Conservation (phyloP, 1,140 invertebrate species). For the Macrostomum lignano region DNA sequence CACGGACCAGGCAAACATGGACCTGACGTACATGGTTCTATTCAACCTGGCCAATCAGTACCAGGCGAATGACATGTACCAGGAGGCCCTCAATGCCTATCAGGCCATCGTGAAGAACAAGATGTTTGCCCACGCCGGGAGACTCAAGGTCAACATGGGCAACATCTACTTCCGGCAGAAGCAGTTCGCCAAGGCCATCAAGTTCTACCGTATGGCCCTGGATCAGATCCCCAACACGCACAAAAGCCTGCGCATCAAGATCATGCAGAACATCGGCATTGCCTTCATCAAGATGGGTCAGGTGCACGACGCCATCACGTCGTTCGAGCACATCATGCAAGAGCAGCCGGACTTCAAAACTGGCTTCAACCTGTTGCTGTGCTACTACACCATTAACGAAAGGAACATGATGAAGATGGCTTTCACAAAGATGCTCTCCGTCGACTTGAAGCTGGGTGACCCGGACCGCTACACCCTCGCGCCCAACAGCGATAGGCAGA, state of each 20-base stretch:
- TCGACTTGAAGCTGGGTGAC: conserved; percentile 50
- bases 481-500: conserved; percentile 39
- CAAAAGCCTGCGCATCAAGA: conserved; percentile 63
- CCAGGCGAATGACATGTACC: conserved; percentile 63
- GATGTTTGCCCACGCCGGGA: conserved; percentile 32
- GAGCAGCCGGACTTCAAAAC: conserved; percentile 60
- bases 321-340: conserved; percentile 89
- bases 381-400: conserved; percentile 69
- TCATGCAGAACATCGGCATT: conserved; percentile 91
- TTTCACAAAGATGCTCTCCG: conserved; percentile 60
- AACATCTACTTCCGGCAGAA: conserved; percentile 85
- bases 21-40: conserved; percentile 70
- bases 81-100: conserved; percentile 77
- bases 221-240: conserved; percentile 72
- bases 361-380: conserved; percentile 63
- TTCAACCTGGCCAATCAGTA: conserved; percentile 80
- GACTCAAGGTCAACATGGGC: conserved; percentile 85
- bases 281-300: conserved; percentile 78
- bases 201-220: conserved; percentile 81
- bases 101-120: conserved; percentile 36
- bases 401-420: conserved; percentile 68
- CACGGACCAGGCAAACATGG: conserved; percentile 58
- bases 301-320: conserved; percentile 68
- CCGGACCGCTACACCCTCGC: conserved; percentile 42
- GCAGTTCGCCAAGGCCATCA: conserved; percentile 72